phyloP scores from a whole-genome alignment of 2,888 invertebrate species.

The Ophion obscuratus region DNA sequence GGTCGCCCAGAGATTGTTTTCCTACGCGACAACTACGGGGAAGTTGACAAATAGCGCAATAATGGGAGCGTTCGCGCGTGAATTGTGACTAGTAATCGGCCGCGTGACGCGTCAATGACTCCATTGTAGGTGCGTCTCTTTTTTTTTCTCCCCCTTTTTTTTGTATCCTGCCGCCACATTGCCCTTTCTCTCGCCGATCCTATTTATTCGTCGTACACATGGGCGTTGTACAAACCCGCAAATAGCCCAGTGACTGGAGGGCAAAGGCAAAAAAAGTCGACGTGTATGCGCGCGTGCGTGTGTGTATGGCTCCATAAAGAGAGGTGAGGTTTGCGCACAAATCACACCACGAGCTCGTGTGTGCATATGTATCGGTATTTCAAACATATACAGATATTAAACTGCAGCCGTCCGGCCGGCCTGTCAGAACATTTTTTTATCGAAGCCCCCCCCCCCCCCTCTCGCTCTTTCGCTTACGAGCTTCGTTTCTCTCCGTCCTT shows the following conservation, averaged over 20 bases:
- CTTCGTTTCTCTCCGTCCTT: constrained; percentile 1
- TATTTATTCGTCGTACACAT: constrained; percentile 26
- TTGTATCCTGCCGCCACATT: constrained; percentile 52
- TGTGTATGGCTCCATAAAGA: not conserved
- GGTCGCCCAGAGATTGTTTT: constrained; percentile 65
- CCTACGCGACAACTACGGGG: constrained; percentile 58
- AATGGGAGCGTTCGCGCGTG: constrained; percentile 67
- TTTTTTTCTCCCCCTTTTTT: constrained; percentile 44
- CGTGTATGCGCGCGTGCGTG: not conserved
- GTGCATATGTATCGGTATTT: constrained; percentile 16
- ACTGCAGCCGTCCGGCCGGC: constrained; percentile 9
- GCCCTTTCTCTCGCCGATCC: constrained; percentile 47
- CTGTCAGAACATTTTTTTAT: constrained; percentile 40
- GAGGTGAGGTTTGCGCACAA: constrained; percentile 32
- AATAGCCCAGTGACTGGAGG: constrained; percentile 60
- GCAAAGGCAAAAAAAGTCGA: constrained; percentile 26
- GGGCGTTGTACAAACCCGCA: constrained; percentile 56
- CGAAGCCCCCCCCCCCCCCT: not conserved
- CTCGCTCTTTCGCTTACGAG: not conserved
- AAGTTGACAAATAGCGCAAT: constrained; percentile 70
- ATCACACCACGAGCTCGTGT: constrained; percentile 18
- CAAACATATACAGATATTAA: constrained; percentile 14
- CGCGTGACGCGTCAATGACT: constrained; percentile 69
- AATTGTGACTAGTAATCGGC: constrained; percentile 68
- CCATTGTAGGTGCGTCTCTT: constrained; percentile 63